Conservation (phyloP, 2,888 invertebrate genomes). For the Drosophila engyochracea region DNA sequence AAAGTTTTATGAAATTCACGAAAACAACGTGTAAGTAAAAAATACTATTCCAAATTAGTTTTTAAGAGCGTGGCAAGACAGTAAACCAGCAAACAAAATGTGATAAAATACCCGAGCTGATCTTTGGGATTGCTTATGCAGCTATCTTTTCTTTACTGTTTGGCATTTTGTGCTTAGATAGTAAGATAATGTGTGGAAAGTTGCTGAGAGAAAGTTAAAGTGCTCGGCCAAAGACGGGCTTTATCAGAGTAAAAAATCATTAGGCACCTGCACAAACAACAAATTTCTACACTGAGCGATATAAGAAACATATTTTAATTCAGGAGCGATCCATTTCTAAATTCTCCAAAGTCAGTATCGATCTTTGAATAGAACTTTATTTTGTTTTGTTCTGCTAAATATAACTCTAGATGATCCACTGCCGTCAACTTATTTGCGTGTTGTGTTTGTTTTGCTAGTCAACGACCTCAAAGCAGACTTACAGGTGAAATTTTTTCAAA, state of each 20-base stretch:
- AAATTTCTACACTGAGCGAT: background rate
- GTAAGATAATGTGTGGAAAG: background rate
- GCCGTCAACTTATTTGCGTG: background rate
- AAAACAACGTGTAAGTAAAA: slow-evolving; percentile 75
- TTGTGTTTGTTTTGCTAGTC: background rate
- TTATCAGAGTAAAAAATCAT: background rate
- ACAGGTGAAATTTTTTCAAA: background rate
- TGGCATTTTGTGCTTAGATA: background rate
- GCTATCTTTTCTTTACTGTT: background rate
- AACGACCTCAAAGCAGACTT: background rate
- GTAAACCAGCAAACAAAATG: background rate
- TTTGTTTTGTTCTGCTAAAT: background rate
- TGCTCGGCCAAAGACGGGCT: background rate
- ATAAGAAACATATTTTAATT: background rate
- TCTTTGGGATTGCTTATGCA: background rate
- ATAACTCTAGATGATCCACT: background rate
- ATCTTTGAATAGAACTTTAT: background rate
- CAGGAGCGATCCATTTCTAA: background rate
- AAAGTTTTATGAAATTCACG: slow-evolving; percentile 80
- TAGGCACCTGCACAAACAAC: background rate
- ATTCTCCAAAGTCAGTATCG: background rate
- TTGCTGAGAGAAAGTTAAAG: background rate
- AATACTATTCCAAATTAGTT: background rate
- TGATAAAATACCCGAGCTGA: background rate
- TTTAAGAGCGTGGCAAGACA: background rate